Conservation (phyloP, 2,113 vertebrate species). For the Syrrhaptes paradoxus region DNA sequence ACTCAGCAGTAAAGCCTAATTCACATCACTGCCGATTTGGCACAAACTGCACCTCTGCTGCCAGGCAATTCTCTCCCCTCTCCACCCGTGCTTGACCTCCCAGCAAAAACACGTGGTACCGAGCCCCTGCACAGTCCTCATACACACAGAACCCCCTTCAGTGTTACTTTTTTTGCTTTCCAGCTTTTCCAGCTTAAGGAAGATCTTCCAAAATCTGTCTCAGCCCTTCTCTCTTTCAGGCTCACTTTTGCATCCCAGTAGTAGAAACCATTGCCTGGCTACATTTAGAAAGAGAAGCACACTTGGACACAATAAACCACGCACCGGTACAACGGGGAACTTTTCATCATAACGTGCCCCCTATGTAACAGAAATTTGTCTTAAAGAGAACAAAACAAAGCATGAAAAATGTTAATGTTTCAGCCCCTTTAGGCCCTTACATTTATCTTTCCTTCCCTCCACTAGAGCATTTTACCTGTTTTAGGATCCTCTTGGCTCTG, state of each 20-base stretch:
- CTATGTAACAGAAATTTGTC: background rate
- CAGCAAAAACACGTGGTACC: background rate
- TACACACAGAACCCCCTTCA: background rate
- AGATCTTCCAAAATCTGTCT: background rate
- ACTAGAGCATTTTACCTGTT: background rate
- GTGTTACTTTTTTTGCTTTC: background rate
- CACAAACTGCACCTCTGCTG: background rate
- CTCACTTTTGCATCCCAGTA: background rate
- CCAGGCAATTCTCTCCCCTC: background rate
- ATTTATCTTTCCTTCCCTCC: background rate
- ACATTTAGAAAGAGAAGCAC: background rate
- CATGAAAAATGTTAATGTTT: background rate
- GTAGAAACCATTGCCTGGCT: background rate
- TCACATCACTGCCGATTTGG: background rate
- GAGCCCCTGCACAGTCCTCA: background rate
- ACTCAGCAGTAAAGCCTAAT: background rate
- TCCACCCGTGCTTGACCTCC: rapidly evolving
- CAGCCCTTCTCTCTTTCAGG: background rate
- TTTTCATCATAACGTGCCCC: background rate
- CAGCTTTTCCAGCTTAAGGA: background rate
- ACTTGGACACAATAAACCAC: background rate
- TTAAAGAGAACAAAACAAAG: background rate
- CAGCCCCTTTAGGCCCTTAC: background rate
- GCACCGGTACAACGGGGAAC: background rate
- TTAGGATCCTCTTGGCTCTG: background rate